Percentiles rank a stretch among this genome's conserved stretches.
phyloP scores from a whole-genome alignment of 92 coral and sea anemone genomes.

The Palythoa grandis region DNA sequence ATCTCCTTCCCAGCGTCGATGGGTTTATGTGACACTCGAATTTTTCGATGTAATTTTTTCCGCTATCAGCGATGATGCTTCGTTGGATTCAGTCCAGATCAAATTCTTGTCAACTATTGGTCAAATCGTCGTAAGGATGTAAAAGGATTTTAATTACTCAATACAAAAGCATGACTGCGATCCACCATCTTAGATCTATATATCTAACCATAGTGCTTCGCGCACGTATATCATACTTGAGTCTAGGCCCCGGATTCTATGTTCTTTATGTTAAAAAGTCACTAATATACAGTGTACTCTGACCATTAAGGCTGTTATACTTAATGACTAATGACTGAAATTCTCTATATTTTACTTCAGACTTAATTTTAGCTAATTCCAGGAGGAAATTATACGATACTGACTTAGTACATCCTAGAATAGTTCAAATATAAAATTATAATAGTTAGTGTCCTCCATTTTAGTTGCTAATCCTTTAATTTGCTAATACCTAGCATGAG shows the following conservation, averaged over 20 bases:
- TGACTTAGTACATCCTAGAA: neutral
- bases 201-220: neutral
- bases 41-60: constrained; percentile 22
- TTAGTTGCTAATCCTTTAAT: neutral
- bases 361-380: neutral
- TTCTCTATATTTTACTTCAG: neutral
- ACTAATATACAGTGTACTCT: too few relatives aligned
- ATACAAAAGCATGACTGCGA: too few relatives aligned
- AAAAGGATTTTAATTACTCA: too few relatives aligned
- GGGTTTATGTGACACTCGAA: constrained; percentile 37
- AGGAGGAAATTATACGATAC: neutral
- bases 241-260: neutral
- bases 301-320: too few relatives aligned
- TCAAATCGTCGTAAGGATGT: constrained; percentile 22
- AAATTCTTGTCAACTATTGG: constrained; percentile 13
- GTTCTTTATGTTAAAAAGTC: too few relatives aligned
- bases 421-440: neutral
- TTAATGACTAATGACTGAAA: too few relatives aligned
- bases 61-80: neutral
- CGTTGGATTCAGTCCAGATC: neutral
- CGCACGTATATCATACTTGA: neutral
- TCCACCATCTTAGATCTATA: constrained; percentile 2
- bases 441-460: constrained; percentile 10
- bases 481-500: constrained; percentile 13
- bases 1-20: constrained; percentile 32